Base-by-base conservation (phyloP, 2,888 invertebrate genomes). In the Heterodera filipjevi region DNA sequence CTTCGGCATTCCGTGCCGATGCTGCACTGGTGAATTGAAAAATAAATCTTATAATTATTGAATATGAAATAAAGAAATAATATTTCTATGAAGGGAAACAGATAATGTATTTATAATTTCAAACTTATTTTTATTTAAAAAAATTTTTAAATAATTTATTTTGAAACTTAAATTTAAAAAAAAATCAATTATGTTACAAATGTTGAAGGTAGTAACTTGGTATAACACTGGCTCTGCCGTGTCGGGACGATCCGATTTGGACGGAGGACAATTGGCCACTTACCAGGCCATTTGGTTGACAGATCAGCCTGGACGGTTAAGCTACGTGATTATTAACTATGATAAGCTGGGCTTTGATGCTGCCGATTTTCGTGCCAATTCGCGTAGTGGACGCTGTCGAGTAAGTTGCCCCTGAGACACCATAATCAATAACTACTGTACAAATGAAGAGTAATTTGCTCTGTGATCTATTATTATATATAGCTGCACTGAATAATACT, bases 301-400 rank as follows among this genome's bases (percentile, higher is more conserved):
- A 77, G 95, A 94, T 0, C 95, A 96, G 0, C 95, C 96, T 89
- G 95, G 95, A 91, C 94, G 88, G 78, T 83, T 88, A 68, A 95
- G 96, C 0, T 99, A 96, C 89, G 95, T 94, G 0, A 95, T 99
- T 77, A 95, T 95, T 90, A 98, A 98, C 91, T 99, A 98, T 89
- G 92, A 93, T 76, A 93, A 94, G 84, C 92, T 98, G 81, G 93
- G 93, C 87, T 97, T 96, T 96, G 95, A 95, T 80, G 94, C 95
- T 12, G 85, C 86, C 79, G 89, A 89, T 78, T 86, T 89, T 84
- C 82, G 87, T 39, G 82, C 81, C 78, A 87, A 89, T 72, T 89
- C 87, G 19, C 81, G 88, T 71, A 83, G 82, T 68, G 89, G 89
- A 72, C 83, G 89, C 75, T 89, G 89, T 81, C 85, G 85, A 77